Percentiles rank a stretch among this genome's conserved stretches.
Conservation (phyloP, 2,888 invertebrate species). For the Galeruca laticollis region DNA sequence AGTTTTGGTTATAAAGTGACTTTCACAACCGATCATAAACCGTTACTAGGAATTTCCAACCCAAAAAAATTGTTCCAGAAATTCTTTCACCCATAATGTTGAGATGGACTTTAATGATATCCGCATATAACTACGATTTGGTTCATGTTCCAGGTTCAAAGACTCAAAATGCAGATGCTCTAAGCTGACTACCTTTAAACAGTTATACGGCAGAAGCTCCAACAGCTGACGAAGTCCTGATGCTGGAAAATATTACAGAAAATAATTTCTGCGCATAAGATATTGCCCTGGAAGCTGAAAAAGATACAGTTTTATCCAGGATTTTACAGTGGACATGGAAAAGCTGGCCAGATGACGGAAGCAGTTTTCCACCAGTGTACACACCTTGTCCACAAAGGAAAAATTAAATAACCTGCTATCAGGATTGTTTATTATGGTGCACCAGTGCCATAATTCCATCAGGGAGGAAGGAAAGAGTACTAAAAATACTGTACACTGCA, state of each 20-base stretch:
- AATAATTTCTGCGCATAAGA: neutral
- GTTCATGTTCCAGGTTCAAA: no score
- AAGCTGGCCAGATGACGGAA: constrained; percentile 3
- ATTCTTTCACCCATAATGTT: constrained; percentile 5
- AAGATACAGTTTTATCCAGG: neutral
- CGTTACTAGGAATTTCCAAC: no score
- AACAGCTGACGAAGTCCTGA: neutral
- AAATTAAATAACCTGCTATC: constrained; percentile 16
- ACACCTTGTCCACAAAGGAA: constrained; percentile 3
- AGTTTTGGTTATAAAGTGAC: neutral
- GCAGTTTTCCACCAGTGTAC: no score
- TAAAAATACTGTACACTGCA: constrained; percentile 43
- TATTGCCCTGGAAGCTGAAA: constrained; percentile 6
- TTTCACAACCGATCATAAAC: constrained; percentile 9
- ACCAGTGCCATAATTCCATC: constrained; percentile 43
- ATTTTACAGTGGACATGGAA: no score
- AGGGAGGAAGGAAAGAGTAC: constrained; percentile 25
- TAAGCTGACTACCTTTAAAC: neutral
- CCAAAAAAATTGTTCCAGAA: constrained; percentile 20
- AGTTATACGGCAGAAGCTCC: neutral
- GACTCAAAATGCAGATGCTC: no score
- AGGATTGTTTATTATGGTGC: constrained; percentile 44
- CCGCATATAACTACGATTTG: constrained; percentile 19
- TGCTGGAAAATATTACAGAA: constrained; percentile 8
- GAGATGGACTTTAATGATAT: constrained; percentile 11